phyloP scores from a whole-genome alignment of 1,140 invertebrate genomes.

The Zaprionus africanus region DNA sequence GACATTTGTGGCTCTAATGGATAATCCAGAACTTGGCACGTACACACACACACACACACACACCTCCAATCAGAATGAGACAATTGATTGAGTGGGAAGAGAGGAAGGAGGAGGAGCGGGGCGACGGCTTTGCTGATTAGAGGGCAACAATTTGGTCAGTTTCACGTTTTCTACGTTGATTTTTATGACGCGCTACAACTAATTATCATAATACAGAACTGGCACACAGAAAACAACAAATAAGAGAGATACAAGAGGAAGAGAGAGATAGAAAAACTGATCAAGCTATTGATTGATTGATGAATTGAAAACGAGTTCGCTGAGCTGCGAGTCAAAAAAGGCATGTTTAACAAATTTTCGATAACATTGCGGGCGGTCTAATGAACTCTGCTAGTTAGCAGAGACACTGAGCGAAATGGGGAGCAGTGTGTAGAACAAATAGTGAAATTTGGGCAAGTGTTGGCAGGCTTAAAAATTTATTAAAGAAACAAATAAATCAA shows the following conservation, averaged over 20 bases:
- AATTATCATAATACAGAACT: conserved; percentile 71
- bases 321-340: conserved; percentile 4
- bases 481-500: too few species aligned
- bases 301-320: conserved; percentile 25
- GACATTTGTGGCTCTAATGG: conserved; percentile 28
- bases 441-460: neutral
- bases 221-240: conserved; percentile 12
- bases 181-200: conserved; percentile 56
- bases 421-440: neutral
- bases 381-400: conserved; percentile 62
- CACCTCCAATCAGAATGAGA: conserved; percentile 22
- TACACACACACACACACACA: conserved; percentile 25
- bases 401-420: neutral
- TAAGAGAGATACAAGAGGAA: neutral
- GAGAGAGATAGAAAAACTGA: neutral
- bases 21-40: conserved; percentile 34
- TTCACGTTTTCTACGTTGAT: conserved; percentile 58
- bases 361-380: conserved; percentile 48
- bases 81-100: neutral
- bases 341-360: conserved; percentile 44
- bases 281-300: conserved; percentile 52
- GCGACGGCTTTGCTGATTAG: conserved; percentile 49
- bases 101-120: neutral
- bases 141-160: neutral
- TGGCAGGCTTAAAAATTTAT: neutral